Base-by-base conservation (phyloP, 2,113 vertebrate genomes). In the Aegotheles bennettii region DNA sequence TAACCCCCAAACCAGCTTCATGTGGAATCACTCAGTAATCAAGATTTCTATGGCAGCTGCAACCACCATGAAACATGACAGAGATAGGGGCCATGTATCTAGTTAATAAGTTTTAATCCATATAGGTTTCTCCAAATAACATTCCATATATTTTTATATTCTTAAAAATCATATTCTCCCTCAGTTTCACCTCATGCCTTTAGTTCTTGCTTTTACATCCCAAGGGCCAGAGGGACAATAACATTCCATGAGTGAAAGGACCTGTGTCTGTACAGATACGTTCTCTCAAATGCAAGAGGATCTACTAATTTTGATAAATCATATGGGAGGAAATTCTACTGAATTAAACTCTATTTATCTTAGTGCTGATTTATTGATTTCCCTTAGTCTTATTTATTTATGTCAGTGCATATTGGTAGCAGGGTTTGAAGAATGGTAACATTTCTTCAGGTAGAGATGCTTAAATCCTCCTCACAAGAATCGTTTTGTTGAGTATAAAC, bases 401-500 rank as follows among this genome's bases (percentile, higher is more conserved):
- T 48, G 10, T 35, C 11, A 36, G 9, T 31, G 15, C 7, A 54
- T 11, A 79, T 7, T 51, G 31, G 16, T 36, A 63, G 3, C 16
- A 40, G 15, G 8, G 3, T 2, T 40, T 63, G 43, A 78, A 83
- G 19, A 76, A 65, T 1, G 2, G 4, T 38, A 63, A 5, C 21
- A 19, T 56, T 82, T 12, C 9, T 60, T 77, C 31, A 25, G 10
- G 7, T 65, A 51, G 10, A 50, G 29, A 29, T 53, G 10, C 26
- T 47, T 60, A 35, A 40, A 23, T 47, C 28, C 13, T 38, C 5
- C 8, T 5, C 7, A 15, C 13, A 21, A 47, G 19, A 59, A 71
- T 65, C 0, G 6, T 40, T 64, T n/a, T 18, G 2, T 7, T 48
- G 10, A 3, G 9, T 51, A n/a, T 6, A 40, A 76, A 42, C 3